These are phyloP conservation scores for Dolichotis patagonum DNA, from an alignment of 2,113 vertebrate species.

Conservation along the genomic window DNA sequence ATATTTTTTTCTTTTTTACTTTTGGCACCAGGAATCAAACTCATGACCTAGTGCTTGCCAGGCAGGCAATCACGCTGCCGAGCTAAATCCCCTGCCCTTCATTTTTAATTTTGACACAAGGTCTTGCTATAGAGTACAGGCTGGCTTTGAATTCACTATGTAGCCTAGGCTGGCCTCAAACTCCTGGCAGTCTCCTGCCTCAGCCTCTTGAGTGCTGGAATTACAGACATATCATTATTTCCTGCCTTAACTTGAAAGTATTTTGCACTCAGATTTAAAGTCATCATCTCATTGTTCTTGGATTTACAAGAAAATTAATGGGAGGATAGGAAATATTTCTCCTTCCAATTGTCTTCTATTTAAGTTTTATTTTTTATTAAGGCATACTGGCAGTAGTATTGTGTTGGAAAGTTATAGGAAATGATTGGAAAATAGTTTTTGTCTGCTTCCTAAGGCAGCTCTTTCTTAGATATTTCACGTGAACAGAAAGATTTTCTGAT, in stretches of 20 bases:
- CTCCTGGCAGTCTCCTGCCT: not conserved
- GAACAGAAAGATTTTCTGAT: not conserved
- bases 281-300: not conserved
- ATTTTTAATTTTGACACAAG: not conserved
- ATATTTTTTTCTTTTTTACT: too few species aligned
- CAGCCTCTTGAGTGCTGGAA: not conserved
- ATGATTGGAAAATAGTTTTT: not conserved
- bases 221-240: not conserved
- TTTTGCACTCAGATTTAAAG: not conserved
- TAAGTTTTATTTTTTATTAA: not conserved
- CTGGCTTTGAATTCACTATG: not conserved
- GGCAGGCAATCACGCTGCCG: too few species aligned
- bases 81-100: too few species aligned
- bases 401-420: not conserved
- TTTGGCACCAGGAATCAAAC: too few species aligned
- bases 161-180: not conserved
- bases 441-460: not conserved
- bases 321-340: not conserved
- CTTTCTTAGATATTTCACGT: conserved; percentile 5
- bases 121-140: not conserved
- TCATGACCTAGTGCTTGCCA: too few species aligned
- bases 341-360: not conserved
- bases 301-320: not conserved
- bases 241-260: not conserved
- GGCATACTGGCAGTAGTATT: not conserved